Evolutionary conservation across 2,797 vertebrate genomes (phyloP), one percentile per base, ranked within the genome.

Genomic region (Chrosomus eos): DNA sequence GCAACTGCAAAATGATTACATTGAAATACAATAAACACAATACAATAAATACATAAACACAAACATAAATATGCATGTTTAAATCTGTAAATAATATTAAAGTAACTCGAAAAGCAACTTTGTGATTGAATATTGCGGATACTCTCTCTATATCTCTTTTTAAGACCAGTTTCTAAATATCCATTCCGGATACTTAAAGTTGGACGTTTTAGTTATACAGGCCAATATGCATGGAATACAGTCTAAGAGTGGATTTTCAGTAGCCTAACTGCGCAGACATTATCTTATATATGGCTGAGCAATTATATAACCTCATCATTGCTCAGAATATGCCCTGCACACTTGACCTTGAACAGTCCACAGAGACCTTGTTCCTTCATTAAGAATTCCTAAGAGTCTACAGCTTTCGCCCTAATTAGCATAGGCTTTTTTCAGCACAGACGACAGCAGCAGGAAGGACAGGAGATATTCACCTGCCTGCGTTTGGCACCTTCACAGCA

Each of bases 381-480:
- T 75, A 82, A 51, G 14, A 58, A 77, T 76, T 80, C 21, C 64
- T 60, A 5, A 4, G 38, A 64, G 77, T 31, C n/a, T 33, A 75
- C 45, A 48, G 19, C 68, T 82, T 45, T 66, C 75, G 45, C 18
- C 62, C 28, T 48, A 80, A 74, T 87, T 48, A 70, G 62, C 62
- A 80, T n/a, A 79, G 19, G 18, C n/a, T 40, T 48, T 88, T 83
- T 31, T 45, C 10, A 66, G 74, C 64, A 55, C 36, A 58, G 16
- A 55, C 73, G 78, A 74, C 81, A 87, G 80, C n/a, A 80, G 73
- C 28, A 60, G 77, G 58, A 55, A 62, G 31, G 58, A 38, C 62
- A 75, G 81, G 36, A 81, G 33, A 84, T 58, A 51, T 67, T 87
- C 76, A 87, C 87, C 87, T 84, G 74, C 73, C 67, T 36, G 67